These are phyloP conservation scores for Pharmacophagus antenor DNA, from an alignment of 2,888 invertebrate species.

Conservation along the genomic window DNA sequence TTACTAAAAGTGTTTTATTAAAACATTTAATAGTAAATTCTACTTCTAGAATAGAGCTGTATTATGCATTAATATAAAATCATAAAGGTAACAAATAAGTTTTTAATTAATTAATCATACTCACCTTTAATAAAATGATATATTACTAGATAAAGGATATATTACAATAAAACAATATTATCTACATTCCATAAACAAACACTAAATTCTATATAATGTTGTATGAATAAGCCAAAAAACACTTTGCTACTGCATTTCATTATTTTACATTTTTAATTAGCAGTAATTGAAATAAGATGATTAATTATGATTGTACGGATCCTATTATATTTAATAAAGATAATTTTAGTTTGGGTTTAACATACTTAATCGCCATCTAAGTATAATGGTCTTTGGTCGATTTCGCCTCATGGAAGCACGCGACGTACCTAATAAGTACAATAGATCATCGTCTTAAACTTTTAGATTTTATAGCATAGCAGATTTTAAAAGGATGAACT, in stretches of 20 bases:
- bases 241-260: too few relatives aligned
- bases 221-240: neutral
- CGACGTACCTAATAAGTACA: constrained; percentile 5
- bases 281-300: too few relatives aligned
- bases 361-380: constrained; percentile 18
- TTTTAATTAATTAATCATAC: neutral
- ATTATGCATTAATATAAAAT: neutral
- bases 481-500: too few relatives aligned
- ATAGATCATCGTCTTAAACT: too few relatives aligned
- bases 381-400: constrained; percentile 7
- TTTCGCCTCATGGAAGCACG: constrained; percentile 4
- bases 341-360: neutral
- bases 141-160: neutral
- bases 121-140: neutral
- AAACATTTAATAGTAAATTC: neutral
- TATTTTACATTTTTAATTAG: too few relatives aligned
- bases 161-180: neutral
- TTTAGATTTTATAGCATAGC: too few relatives aligned
- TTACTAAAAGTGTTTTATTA: too few relatives aligned
- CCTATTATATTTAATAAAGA: too few relatives aligned
- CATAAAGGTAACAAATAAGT: neutral
- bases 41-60: neutral
- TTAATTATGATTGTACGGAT: too few relatives aligned
- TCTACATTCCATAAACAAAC: neutral
- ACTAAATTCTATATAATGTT: neutral